phyloP scores from a whole-genome alignment of 2,797 vertebrate species.

The Gymnopithys bicolor region DNA sequence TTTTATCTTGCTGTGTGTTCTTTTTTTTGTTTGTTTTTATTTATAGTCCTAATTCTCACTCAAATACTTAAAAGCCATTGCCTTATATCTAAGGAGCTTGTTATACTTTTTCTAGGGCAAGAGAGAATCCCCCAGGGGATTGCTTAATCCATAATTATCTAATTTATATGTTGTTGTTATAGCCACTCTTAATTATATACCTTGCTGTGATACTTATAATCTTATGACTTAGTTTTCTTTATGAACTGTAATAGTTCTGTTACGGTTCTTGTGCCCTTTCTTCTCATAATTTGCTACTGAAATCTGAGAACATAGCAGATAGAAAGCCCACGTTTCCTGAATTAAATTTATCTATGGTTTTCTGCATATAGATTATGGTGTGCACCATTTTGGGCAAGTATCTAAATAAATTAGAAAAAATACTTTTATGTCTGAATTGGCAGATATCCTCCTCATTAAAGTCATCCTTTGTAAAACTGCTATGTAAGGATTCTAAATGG shows the following conservation, averaged over 20 bases:
- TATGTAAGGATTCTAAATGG: not conserved
- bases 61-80: constrained; percentile 1
- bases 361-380: not conserved
- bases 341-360: not conserved
- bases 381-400: not conserved
- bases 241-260: not conserved
- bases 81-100: constrained; percentile 31
- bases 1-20: not conserved
- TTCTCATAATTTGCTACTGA: not conserved
- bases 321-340: not conserved
- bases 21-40: not conserved
- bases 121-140: constrained; percentile 26
- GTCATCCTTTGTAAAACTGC: not conserved
- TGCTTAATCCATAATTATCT: constrained; percentile 63
- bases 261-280: not conserved
- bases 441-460: not conserved
- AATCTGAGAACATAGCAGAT: not conserved
- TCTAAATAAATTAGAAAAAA: not conserved
- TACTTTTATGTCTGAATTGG: not conserved
- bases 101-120: constrained; percentile 19
- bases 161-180: constrained; percentile 62
- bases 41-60: not conserved
- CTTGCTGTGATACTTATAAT: constrained; percentile 48
- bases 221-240: not conserved
- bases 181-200: constrained; percentile 47